Evolutionary conservation across 2,797 vertebrate species (phyloP).

Genomic region (Dermochelys coriacea): DNA sequence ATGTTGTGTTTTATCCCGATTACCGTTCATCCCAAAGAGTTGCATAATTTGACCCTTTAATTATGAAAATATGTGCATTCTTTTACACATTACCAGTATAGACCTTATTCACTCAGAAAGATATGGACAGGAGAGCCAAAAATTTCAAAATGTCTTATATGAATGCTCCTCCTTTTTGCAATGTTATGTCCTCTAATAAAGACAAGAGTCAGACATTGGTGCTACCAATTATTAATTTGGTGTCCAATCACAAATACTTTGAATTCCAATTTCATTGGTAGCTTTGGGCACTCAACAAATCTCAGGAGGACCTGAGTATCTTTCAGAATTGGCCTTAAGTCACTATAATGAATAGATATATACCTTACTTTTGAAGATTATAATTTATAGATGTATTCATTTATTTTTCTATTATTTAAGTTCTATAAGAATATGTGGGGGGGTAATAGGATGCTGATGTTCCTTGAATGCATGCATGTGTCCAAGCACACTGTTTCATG

Average conservation of each 20-base stretch:
- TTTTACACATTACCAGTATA: background rate
- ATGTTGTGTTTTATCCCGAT: no score
- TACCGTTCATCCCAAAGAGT: no score
- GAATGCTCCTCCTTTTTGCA: no score
- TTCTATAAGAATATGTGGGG: background rate
- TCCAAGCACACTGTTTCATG: background rate
- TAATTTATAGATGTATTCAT: background rate
- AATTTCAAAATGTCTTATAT: no score
- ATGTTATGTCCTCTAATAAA: background rate
- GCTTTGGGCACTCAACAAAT: no score
- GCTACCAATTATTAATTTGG: no score
- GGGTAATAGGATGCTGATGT: background rate
- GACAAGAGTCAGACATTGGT: background rate
- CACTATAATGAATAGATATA: constrained; percentile 29
- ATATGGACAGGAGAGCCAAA: background rate
- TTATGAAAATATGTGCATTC: background rate
- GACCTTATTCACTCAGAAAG: background rate
- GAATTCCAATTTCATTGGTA: no score
- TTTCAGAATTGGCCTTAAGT: background rate
- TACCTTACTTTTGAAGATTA: constrained; percentile 31
- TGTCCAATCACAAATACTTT: no score
- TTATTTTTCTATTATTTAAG: constrained; percentile 7
- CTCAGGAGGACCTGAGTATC: no score
- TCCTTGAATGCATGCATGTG: no score
- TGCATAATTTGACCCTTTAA: background rate